phyloP scores from a whole-genome alignment of 2,113 vertebrate species.

The Catharus fuscescens region DNA sequence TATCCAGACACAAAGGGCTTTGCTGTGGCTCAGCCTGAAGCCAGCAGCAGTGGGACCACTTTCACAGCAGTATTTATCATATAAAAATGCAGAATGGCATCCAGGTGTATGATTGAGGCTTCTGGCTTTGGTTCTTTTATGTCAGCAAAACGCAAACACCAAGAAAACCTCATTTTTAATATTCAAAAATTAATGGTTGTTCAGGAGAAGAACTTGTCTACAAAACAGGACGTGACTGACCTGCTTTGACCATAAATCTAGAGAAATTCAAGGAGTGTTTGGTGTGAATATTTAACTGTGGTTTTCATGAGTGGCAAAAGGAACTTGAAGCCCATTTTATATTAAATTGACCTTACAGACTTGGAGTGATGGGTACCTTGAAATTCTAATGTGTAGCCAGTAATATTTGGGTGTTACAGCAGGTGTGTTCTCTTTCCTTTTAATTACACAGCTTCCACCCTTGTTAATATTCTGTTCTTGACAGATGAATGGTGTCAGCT shows the following conservation, averaged over 20 bases:
- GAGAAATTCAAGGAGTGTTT: neutral
- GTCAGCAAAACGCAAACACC: neutral
- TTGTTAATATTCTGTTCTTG: neutral
- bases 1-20: neutral
- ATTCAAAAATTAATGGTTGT: neutral
- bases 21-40: neutral
- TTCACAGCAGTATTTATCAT: neutral
- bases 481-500: constrained; percentile 20
- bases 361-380: accelerated
- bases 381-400: neutral
- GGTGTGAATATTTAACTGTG: neutral
- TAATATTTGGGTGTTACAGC: neutral
- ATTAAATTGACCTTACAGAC: neutral
- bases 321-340: neutral
- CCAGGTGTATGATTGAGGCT: neutral
- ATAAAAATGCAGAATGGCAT: neutral
- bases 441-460: neutral
- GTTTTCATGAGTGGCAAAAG: neutral
- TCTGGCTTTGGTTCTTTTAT: neutral
- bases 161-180: neutral
- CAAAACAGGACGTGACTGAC: neutral
- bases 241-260: neutral
- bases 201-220: neutral
- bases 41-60: neutral
- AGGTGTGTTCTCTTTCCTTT: neutral